Conservation (phyloP, 2,113 vertebrate genomes). For the Austrofundulus limnaeus region DNA sequence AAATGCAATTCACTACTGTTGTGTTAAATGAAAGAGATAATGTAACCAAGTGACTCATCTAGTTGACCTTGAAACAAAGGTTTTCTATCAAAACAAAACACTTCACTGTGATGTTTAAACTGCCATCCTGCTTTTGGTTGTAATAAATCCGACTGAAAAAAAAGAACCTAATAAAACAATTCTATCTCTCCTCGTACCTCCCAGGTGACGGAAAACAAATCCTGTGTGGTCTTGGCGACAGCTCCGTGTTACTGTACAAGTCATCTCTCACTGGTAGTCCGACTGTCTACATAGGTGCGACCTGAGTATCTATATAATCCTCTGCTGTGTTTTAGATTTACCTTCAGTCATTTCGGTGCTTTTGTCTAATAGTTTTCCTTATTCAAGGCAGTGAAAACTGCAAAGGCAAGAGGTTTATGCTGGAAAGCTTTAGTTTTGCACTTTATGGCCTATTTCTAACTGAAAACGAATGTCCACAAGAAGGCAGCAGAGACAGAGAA, state of each 20-base stretch:
- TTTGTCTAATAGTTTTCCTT: neutral
- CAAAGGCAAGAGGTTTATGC: neutral
- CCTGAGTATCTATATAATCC: conserved; percentile 20
- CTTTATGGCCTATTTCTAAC: neutral
- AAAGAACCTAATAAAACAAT: conserved; percentile 21
- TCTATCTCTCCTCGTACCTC: conserved; percentile 45
- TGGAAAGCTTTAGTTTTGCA: conserved; percentile 9
- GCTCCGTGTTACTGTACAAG: conserved; percentile 77
- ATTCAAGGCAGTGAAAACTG: neutral
- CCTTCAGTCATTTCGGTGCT: conserved; percentile 1
- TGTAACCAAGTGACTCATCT: neutral
- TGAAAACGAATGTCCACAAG: conserved; percentile 51
- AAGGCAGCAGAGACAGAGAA: conserved; percentile 68
- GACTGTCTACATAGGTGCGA: conserved; percentile 83
- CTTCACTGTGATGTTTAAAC: conserved; percentile 3
- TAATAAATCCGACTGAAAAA: conserved; percentile 30
- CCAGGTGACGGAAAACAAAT: conserved; percentile 85
- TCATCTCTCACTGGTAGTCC: conserved; percentile 74
- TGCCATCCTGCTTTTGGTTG: neutral
- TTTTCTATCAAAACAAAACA: conserved; percentile 2
- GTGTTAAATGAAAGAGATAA: neutral
- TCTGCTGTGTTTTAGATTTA: conserved; percentile 21
- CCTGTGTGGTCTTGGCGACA: conserved; percentile 86
- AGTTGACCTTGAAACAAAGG: neutral
- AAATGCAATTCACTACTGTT: neutral